A percentile compares a stretch with the other conserved stretches of the same genome.
phyloP scores from a whole-genome alignment of 2,113 vertebrate genomes.

The Noctilio leporinus region DNA sequence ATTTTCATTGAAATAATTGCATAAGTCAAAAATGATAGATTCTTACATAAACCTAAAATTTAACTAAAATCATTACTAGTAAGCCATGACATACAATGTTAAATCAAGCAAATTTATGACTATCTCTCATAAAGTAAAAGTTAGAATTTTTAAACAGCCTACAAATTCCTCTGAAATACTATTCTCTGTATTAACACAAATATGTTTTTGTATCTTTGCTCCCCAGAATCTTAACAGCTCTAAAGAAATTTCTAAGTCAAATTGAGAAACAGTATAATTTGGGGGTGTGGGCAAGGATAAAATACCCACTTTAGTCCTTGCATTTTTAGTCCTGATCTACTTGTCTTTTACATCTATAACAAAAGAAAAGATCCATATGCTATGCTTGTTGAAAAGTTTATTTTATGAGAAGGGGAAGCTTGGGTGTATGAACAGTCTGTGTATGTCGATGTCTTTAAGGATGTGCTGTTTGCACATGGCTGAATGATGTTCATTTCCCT shows the following conservation, averaged over 20 bases:
- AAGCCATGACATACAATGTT: not conserved
- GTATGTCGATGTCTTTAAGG: not conserved
- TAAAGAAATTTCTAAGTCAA: not conserved
- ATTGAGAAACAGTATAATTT: slow-evolving; percentile 3
- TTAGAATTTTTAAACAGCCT: slow-evolving; percentile 12
- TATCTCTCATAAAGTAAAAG: not conserved
- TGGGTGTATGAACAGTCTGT: not conserved
- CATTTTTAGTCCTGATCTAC: not conserved
- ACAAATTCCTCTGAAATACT: slow-evolving; percentile 3
- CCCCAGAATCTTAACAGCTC: not conserved
- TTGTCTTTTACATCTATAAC: not conserved
- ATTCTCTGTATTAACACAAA: not conserved
- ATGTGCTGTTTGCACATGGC: not conserved
- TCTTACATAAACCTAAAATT: not conserved
- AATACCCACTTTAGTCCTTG: not conserved
- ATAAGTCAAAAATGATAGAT: not conserved
- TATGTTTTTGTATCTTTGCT: not conserved
- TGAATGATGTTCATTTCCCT: not conserved
- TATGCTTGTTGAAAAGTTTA: not conserved
- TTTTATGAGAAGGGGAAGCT: not conserved
- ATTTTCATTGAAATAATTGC: slow-evolving; percentile 20
- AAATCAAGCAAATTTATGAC: slow-evolving; percentile 12
- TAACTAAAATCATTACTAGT: slow-evolving; percentile 14
- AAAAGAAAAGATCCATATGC: not conserved
- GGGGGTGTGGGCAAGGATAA: not conserved